A percentile compares a stretch with the other conserved stretches of the same genome.
Conservation (phyloP, 2,113 vertebrate species). For the Nerophis lumbriciformis region DNA sequence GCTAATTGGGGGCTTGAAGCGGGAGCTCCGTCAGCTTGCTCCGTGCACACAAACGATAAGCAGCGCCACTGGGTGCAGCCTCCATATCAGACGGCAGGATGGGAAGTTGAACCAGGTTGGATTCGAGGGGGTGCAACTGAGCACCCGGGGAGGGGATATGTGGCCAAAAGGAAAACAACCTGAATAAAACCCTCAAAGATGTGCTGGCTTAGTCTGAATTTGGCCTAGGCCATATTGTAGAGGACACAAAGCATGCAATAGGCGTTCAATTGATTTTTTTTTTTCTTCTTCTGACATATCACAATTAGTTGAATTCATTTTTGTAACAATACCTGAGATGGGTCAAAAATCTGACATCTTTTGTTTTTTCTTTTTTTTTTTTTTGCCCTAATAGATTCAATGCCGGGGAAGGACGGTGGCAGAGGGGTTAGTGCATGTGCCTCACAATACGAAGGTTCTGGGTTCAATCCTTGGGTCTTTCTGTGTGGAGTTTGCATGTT, state of each 20-base stretch:
- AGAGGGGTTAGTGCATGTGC: too few relatives aligned
- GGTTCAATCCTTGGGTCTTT: too few relatives aligned
- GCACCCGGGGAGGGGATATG: conserved; percentile 25
- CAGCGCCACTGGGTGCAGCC: conserved; percentile 20
- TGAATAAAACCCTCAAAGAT: conserved; percentile 47
- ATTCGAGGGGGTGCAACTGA: conserved; percentile 57
- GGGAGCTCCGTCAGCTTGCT: conserved; percentile 21
- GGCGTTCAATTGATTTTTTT: background rate
- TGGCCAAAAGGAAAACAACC: conserved; percentile 51
- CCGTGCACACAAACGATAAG: conserved; percentile 35
- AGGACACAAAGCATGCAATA: background rate
- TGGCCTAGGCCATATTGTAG: conserved; percentile 13
- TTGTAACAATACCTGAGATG: too few relatives aligned
- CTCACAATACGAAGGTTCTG: too few relatives aligned
- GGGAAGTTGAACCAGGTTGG: conserved; percentile 44
- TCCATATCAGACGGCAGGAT: conserved; percentile 26
- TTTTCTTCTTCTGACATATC: background rate
- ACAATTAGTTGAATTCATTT: too few relatives aligned
- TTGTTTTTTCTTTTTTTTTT: too few relatives aligned
- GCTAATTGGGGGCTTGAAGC: conserved; percentile 33
- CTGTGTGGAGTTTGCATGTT: too few relatives aligned
- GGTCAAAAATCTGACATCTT: too few relatives aligned
- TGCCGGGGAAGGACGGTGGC: too few relatives aligned
- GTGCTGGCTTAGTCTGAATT: conserved; percentile 18
- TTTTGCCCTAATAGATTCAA: too few relatives aligned